Percentiles rank a stretch among this genome's conserved stretches.
Conservation (phyloP, 2,797 vertebrate species). For the Balearica regulorum region DNA sequence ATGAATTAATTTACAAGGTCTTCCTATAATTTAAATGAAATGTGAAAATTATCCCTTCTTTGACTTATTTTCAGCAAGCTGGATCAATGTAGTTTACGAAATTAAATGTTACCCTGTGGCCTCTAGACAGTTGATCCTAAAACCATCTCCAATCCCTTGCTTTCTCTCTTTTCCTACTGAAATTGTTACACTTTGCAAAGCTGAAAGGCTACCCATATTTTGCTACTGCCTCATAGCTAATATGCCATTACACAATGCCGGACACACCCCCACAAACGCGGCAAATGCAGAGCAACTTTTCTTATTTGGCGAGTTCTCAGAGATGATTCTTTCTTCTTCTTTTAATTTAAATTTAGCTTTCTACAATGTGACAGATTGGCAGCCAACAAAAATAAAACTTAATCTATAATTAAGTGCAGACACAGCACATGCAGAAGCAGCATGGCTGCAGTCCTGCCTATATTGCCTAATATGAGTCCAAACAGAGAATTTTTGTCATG, state of each 20-base stretch:
- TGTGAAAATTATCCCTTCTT: conserved; percentile 23
- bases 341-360: background rate
- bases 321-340: background rate
- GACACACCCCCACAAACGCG: background rate
- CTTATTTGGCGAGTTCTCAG: background rate
- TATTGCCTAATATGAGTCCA: background rate
- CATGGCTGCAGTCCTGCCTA: background rate
- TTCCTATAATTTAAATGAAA: conserved; percentile 3
- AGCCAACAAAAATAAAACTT: background rate
- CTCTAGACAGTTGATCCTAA: background rate
- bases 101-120: background rate
- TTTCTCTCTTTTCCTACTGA: background rate
- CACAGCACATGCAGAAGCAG: background rate
- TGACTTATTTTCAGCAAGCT: background rate
- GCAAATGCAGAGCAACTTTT: background rate
- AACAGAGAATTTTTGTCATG: background rate
- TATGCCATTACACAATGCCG: background rate
- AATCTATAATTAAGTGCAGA: background rate
- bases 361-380: background rate
- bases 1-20: background rate
- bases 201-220: background rate
- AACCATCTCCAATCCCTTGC: background rate
- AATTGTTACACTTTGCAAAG: background rate
- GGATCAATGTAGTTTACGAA: background rate
- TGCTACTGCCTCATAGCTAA: background rate